phyloP scores from a whole-genome alignment of 1,140 invertebrate genomes.

The Nixonia krombeini region DNA sequence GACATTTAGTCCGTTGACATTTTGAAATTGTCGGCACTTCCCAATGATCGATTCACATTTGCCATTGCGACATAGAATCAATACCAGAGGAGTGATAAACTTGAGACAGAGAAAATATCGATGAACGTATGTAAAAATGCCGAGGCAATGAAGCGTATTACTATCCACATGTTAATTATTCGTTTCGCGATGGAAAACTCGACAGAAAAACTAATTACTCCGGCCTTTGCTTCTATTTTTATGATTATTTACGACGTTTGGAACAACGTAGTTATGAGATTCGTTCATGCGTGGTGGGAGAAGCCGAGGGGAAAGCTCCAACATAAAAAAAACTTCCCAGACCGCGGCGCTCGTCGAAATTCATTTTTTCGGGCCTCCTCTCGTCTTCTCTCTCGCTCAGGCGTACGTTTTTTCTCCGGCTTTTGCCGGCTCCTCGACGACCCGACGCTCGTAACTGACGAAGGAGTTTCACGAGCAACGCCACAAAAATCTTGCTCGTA shows the following conservation, averaged over 20 bases:
- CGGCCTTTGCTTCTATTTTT: constrained; percentile 43
- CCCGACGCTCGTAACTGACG: constrained; percentile 35
- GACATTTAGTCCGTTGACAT: not conserved
- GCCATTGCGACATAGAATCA: no score
- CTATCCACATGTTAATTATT: constrained; percentile 45
- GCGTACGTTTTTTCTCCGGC: constrained; percentile 41
- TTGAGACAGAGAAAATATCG: no score
- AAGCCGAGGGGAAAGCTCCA: constrained; percentile 47
- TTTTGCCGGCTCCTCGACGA: constrained; percentile 33
- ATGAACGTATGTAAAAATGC: not conserved
- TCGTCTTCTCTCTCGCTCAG: constrained; percentile 16
- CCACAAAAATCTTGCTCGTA: constrained; percentile 46
- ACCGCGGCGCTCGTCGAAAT: constrained; percentile 46
- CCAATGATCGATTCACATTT: no score
- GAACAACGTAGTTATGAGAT: constrained; percentile 50
- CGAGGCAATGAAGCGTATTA: constrained; percentile 14
- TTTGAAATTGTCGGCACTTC: not conserved
- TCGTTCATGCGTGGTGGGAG: constrained; percentile 50
- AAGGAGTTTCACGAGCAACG: constrained; percentile 45
- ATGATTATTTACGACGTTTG: constrained; percentile 48
- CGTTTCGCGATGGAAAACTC: constrained; percentile 33
- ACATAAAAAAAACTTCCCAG: constrained; percentile 35
- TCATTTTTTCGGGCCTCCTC: constrained; percentile 16
- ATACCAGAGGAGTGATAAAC: no score
- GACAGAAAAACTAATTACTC: constrained; percentile 42